These are phyloP conservation scores for Menura novaehollandiae DNA, from an alignment of 2,113 vertebrate species.

Conservation along the genomic window DNA sequence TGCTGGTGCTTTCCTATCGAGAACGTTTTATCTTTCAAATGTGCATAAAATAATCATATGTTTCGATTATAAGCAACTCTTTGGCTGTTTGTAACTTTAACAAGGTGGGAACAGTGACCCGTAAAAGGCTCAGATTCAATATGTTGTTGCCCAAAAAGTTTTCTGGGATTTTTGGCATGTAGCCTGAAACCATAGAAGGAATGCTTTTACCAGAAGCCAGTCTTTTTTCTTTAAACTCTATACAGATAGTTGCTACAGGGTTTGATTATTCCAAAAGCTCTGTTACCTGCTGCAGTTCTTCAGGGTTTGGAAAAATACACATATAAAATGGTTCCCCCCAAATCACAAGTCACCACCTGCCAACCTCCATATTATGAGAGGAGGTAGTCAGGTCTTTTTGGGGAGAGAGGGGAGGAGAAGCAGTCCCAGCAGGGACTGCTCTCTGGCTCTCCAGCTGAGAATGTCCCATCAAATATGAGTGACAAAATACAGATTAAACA, in stretches of 20 bases:
- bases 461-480: background rate
- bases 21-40: background rate
- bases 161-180: background rate
- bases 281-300: background rate
- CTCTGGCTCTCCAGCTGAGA: background rate
- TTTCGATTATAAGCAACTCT: background rate
- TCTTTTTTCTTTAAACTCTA: background rate
- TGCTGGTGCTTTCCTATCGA: background rate
- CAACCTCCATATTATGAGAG: background rate
- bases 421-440: background rate
- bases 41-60: background rate
- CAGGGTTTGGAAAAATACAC: background rate
- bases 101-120: background rate
- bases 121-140: background rate
- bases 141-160: background rate
- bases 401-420: background rate
- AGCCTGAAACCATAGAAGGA: background rate
- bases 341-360: background rate
- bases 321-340: background rate
- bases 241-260: background rate
- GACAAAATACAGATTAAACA: background rate
- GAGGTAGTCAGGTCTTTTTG: background rate
- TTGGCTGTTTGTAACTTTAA: background rate
- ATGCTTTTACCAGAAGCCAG: background rate
- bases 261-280: background rate